Evolutionary conservation across 2,888 invertebrate species (phyloP), one percentile per base, ranked within the genome.

Genomic region (Eumerus sabulonum): DNA sequence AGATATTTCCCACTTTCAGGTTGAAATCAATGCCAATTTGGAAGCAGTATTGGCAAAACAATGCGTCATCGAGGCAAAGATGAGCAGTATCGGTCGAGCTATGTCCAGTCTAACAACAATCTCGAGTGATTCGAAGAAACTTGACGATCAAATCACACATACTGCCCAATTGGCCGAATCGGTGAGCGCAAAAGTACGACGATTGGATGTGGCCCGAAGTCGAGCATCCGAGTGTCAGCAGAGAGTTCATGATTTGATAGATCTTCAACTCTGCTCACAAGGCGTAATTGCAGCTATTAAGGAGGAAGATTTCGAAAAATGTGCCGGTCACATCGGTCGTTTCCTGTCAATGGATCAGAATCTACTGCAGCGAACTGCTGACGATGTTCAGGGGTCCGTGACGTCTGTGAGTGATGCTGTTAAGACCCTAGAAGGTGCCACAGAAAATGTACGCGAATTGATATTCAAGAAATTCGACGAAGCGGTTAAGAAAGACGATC

Each of bases 251-350:
- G 98, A 99, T 87, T 91, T 99, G 42, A 93, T 98, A 72, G 98
- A 99, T 87, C 90, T 99, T 59, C 97, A 98, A 88, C 91, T 97
- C 68, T 99, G 99, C 87, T 97, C 98, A 54, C 96, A 98, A 87
- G 99, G 98, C n/a, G 99, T 99, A 0, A 95, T 97, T 82, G 93
- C 95, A 56, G 98, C 99, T 0, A 93, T 99, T 63, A 92, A 93
- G 82, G 95, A 96, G 83, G 98, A 98, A 89, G 98, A 99, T 88
- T 99, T 96, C 90, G 99, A 99, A 89, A 95, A 96, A 90, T 92
- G 98, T 63, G 98, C 99, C 11, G 96, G 94, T 0, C 98, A 98
- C 86, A 95, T 99, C 50, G 96, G 98, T 84, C 92, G 99, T 47
- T 98, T 97, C 89, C 91, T 98, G 45, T 94, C 95, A 62, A 96